These are phyloP conservation scores for Lasioglossum baleicum DNA, from an alignment of 1,140 invertebrate genomes.

Conservation along the genomic window DNA sequence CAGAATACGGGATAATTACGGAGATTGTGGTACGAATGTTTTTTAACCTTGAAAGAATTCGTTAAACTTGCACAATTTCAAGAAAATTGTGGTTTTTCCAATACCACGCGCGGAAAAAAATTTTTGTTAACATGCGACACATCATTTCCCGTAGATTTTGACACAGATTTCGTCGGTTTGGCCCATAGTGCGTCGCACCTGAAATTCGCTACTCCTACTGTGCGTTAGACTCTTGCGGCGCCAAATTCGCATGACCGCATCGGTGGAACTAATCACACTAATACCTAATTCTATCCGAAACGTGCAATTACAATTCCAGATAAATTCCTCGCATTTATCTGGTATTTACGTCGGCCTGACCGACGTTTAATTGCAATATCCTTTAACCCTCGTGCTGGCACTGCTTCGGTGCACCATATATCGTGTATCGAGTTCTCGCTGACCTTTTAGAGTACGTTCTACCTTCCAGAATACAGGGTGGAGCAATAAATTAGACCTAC, in stretches of 20 bases:
- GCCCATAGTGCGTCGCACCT: not conserved
- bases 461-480: too few relatives aligned
- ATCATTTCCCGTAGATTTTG: too few relatives aligned
- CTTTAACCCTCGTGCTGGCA: conserved; percentile 11
- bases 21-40: too few relatives aligned
- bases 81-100: too few relatives aligned
- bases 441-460: not conserved
- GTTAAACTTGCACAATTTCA: too few relatives aligned
- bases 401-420: not conserved
- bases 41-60: too few relatives aligned
- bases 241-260: conserved; percentile 59
- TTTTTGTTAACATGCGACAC: too few relatives aligned
- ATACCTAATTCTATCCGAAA: conserved; percentile 41
- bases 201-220: not conserved
- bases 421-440: not conserved
- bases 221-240: not conserved
- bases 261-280: conserved; percentile 67
- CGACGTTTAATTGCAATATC: conserved; percentile 9
- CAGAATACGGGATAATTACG: too few relatives aligned
- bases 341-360: conserved; percentile 4
- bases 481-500: too few relatives aligned
- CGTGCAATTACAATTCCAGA: conserved; percentile 28
- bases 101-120: too few relatives aligned
- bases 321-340: conserved; percentile 40
- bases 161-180: too few relatives aligned